These are phyloP conservation scores for Spisula subtruncata DNA, from an alignment of 2,888 invertebrate genomes.

Conservation along the genomic window DNA sequence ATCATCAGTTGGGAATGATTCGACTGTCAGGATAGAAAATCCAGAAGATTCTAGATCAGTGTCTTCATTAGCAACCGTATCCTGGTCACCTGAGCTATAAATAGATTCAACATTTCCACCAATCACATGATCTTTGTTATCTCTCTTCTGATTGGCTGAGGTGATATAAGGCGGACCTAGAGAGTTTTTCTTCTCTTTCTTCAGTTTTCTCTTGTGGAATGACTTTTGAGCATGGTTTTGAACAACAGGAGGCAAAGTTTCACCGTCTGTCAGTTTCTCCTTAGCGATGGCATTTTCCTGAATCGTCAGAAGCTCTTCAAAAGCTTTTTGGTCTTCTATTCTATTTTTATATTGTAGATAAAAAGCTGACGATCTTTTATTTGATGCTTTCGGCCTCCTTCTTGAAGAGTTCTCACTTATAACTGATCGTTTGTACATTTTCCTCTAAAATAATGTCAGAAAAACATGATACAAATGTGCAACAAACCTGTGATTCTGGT, in stretches of 20 bases:
- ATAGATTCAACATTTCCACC: conserved; percentile 60
- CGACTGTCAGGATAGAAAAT: conserved; percentile 55
- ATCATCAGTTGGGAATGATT: conserved; percentile 46
- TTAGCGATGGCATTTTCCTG: conserved; percentile 56
- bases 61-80: conserved; percentile 54
- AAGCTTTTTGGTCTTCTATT: conserved; percentile 45
- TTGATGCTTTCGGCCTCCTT: conserved; percentile 29
- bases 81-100: conserved; percentile 44
- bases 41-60: conserved; percentile 65
- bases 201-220: neutral
- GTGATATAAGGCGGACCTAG: conserved; percentile 41
- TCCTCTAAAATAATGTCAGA: conserved; percentile 28
- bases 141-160: neutral
- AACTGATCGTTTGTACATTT: conserved; percentile 46
- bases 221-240: conserved; percentile 55
- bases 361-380: conserved; percentile 44
- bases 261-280: conserved; percentile 31
- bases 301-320: conserved; percentile 39
- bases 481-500: too few species aligned
- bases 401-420: conserved; percentile 53
- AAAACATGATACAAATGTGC: neutral
- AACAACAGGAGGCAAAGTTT: conserved; percentile 30
- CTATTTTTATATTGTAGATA: conserved; percentile 51
- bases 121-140: conserved; percentile 56
- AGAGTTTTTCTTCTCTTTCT: neutral